A percentile compares a stretch with the other conserved stretches of the same genome.
These are phyloP conservation scores for Paramisgurnus dabryanus DNA, from an alignment of 2,113 vertebrate genomes.

Conservation along the genomic window DNA sequence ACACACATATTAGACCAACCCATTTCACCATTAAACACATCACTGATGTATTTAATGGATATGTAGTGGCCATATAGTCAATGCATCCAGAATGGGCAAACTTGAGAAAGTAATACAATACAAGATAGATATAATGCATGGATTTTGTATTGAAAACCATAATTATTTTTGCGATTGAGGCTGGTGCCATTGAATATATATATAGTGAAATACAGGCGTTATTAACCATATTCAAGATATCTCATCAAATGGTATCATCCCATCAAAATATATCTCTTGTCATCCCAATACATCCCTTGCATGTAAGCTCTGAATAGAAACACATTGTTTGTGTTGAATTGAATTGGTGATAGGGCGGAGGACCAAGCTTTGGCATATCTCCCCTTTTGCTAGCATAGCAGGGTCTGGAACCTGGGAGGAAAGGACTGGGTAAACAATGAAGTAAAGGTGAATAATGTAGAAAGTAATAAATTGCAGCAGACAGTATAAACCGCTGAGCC, in stretches of 20 bases:
- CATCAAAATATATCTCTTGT: background rate
- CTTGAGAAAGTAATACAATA: too few relatives aligned
- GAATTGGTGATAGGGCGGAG: slow-evolving; percentile 36
- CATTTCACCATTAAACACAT: background rate
- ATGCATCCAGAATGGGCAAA: too few relatives aligned
- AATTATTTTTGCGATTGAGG: too few relatives aligned
- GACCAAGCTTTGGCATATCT: slow-evolving; percentile 50
- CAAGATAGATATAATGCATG: too few relatives aligned
- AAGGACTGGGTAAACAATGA: slow-evolving; percentile 49
- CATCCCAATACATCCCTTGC: background rate
- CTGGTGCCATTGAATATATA: too few relatives aligned
- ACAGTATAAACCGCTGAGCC: slow-evolving; percentile 20
- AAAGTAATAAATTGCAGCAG: slow-evolving; percentile 54
- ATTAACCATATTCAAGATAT: too few relatives aligned
- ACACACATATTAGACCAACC: slow-evolving; percentile 1
- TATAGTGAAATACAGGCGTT: too few relatives aligned
- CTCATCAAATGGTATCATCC: too few relatives aligned
- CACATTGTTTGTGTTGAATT: background rate
- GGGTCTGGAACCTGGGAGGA: slow-evolving; percentile 33
- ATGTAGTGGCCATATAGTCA: too few relatives aligned
- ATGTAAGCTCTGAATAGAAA: slow-evolving; percentile 30
- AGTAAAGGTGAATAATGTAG: slow-evolving; percentile 50
- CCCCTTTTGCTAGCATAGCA: slow-evolving; percentile 49
- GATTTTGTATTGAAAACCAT: too few relatives aligned
- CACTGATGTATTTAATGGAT: background rate